phyloP scores from a whole-genome alignment of 1,140 invertebrate genomes.

The Lepidostoma basale region DNA sequence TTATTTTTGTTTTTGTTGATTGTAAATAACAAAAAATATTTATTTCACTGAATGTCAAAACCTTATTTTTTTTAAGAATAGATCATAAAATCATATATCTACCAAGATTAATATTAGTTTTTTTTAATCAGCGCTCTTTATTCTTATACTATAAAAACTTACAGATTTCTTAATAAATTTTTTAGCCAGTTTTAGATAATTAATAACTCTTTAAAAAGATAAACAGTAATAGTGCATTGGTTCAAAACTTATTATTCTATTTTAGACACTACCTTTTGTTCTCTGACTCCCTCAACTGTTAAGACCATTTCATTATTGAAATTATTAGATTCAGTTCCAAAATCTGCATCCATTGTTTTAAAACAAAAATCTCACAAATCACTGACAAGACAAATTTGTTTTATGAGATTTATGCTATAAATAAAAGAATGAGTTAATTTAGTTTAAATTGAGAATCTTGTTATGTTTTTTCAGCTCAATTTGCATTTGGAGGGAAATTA shows the following conservation, averaged over 20 bases:
- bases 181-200: no score
- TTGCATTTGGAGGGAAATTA: neutral
- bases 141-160: no score
- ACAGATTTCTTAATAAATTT: no score
- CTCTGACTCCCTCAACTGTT: slow-evolving; percentile 11
- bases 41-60: no score
- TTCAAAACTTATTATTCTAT: neutral
- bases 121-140: no score
- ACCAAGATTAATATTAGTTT: no score
- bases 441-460: neutral
- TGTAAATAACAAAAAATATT: no score
- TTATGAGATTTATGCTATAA: neutral
- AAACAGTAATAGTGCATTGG: neutral
- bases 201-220: no score
- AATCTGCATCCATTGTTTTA: slow-evolving; percentile 17
- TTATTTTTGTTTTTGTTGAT: no score
- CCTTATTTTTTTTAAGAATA: no score
- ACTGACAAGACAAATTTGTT: neutral
- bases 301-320: slow-evolving; percentile 6
- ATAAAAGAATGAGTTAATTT: neutral
- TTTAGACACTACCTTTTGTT: slow-evolving; percentile 26
- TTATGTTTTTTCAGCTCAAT: neutral
- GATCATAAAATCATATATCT: no score
- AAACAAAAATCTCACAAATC: neutral
- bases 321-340: neutral